Percentiles rank a stretch among this genome's conserved stretches.
Evolutionary conservation across 2,113 vertebrate species (phyloP).

Genomic region (Zosterops pallidus): DNA sequence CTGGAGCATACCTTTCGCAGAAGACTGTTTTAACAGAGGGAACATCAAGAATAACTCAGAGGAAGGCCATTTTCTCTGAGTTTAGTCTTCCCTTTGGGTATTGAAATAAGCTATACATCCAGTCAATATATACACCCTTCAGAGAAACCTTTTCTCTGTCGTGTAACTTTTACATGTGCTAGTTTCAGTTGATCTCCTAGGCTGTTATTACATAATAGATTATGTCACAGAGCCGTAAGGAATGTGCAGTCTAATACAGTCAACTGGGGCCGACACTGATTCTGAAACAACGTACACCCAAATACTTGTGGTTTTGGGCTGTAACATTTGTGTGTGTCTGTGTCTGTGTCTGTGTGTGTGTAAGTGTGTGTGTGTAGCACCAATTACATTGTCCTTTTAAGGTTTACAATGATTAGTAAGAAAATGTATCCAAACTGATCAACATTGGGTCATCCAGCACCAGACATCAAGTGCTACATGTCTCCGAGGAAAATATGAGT

Average conservation of each 20-base stretch:
- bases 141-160: not conserved
- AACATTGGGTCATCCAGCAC: conserved; percentile 47
- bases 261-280: conserved; percentile 16
- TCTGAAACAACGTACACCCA: conserved; percentile 19
- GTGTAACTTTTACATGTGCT: conserved; percentile 5
- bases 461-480: conserved; percentile 46
- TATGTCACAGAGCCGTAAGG: conserved; percentile 31
- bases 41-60: conserved; percentile 15
- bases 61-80: not conserved
- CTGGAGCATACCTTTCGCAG: conserved; percentile 1
- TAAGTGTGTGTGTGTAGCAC: conserved; percentile 68
- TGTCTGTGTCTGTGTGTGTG: not conserved
- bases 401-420: conserved; percentile 39
- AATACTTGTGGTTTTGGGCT: conserved; percentile 28
- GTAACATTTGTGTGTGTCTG: not conserved
- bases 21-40: not conserved
- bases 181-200: conserved; percentile 54
- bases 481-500: conserved; percentile 36
- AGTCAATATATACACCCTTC: conserved; percentile 6
- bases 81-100: conserved; percentile 17
- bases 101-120: not conserved
- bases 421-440: conserved; percentile 30
- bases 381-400: conserved; percentile 69
- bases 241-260: conserved; percentile 63
- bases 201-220: conserved; percentile 6